Evolutionary conservation across 2,888 invertebrate genomes (phyloP), one percentile per base, ranked within the genome.

Genomic region (Diaperis boleti): DNA sequence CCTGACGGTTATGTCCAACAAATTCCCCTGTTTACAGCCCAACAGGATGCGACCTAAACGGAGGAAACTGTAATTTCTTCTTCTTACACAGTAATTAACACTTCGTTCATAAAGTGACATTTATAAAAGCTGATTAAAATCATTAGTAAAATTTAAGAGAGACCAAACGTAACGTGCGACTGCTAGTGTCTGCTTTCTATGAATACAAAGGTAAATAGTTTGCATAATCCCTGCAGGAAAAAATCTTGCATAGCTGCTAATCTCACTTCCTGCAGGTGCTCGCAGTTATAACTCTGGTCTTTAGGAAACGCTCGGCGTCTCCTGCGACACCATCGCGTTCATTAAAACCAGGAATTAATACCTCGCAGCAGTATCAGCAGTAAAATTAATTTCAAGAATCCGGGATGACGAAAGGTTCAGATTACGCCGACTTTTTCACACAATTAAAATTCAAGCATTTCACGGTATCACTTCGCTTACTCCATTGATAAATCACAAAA

Each of bases 371-470:
- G 20, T 8, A 39, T 39, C 29, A 31, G 11, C 49, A 15, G 18
- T 49, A 49, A 49, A 49, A 39, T 22, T 13, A 35, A 20, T 11
- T 10, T 7, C 8, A 22, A 29, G 54, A 54, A 54, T 54, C 54
- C 54, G 54, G 54, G 54, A 52, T 39, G 52, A 54, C 54, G 54
- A 54, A 41, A 54, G 50, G 4, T 37, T 20, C 44, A 33, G 41
- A 42, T 42, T 42, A 42, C 56, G 11, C 44, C 5, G 35, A 49
- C 20, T 18, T 39, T 50, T 59, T 59, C 59, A 50, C 59, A 59
- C 59, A 59, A 59, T 59, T 59, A 59, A 50, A 59, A 59, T 49
- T 35, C 47, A 35, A 45, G 47, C 35, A 45, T 57, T 22, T 47
- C 13, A 42, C n/a, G 20, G 41, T 18, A 18, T 42, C 41, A 42